These are phyloP conservation scores for Pheosia gnoma DNA, from an alignment of 2,888 invertebrate species.

Conservation along the genomic window DNA sequence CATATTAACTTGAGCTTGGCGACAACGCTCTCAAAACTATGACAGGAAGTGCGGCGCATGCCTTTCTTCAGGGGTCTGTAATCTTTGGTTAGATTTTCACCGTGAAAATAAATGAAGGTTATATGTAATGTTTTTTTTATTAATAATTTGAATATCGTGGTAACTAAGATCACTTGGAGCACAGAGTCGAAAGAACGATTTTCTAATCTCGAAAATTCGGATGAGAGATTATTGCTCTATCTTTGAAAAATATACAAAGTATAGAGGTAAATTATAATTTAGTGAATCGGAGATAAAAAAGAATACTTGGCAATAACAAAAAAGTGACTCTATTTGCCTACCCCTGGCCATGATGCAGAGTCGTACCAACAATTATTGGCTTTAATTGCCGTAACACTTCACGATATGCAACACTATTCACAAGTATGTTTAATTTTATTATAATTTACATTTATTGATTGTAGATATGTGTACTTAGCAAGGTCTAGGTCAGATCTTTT, in stretches of 20 bases:
- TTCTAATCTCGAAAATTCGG: too few species aligned
- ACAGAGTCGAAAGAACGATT: too few species aligned
- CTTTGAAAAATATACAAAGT: too few species aligned
- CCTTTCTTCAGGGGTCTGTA: constrained; percentile 70
- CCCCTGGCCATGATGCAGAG: constrained; percentile 54
- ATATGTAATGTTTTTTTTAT: not conserved
- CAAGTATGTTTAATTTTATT: constrained; percentile 12
- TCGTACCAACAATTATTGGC: constrained; percentile 49
- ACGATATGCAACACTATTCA: constrained; percentile 32
- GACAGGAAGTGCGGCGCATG: constrained; percentile 76
- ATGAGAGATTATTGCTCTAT: too few species aligned
- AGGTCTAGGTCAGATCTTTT: constrained; percentile 11
- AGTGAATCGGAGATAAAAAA: too few species aligned
- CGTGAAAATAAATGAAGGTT: not conserved
- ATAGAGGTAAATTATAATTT: too few species aligned
- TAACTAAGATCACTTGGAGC: too few species aligned
- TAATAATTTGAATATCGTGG: too few species aligned
- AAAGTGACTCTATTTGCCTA: constrained; percentile 26
- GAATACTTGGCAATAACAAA: not conserved
- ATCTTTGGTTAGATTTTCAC: constrained; percentile 38
- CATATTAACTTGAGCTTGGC: constrained; percentile 50
- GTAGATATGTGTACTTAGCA: constrained; percentile 1
- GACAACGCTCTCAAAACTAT: constrained; percentile 70
- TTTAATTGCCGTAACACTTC: constrained; percentile 52
- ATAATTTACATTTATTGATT: not conserved